Conservation (phyloP, 2,113 vertebrate genomes). For the Pseudonaja textilis region DNA sequence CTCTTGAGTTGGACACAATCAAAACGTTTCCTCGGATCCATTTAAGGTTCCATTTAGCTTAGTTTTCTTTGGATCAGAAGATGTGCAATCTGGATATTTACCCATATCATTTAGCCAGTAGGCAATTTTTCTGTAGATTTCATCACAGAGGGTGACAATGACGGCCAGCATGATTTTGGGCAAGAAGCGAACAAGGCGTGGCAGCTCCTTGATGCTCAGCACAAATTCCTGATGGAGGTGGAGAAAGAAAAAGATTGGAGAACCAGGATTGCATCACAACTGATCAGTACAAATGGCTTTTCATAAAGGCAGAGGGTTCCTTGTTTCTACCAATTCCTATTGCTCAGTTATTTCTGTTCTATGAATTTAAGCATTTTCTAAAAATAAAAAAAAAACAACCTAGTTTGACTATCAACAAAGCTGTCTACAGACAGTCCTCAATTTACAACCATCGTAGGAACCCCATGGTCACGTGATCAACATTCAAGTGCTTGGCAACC, state of each 20-base stretch:
- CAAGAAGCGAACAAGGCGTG: constrained; percentile 86
- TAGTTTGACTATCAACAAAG: background rate
- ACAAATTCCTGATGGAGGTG: constrained; percentile 80
- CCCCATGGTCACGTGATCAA: background rate
- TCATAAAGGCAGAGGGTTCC: background rate
- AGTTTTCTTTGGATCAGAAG: background rate
- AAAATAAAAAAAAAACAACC: background rate
- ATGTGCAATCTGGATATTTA: constrained; percentile 47
- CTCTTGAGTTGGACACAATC: background rate
- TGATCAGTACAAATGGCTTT: background rate
- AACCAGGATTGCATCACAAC: background rate
- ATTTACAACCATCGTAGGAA: background rate
- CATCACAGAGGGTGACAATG: constrained; percentile 90
- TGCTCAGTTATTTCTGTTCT: background rate
- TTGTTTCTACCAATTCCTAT: background rate
- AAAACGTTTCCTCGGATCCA: background rate
- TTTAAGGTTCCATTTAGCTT: background rate
- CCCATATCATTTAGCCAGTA: constrained; percentile 98
- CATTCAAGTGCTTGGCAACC: background rate
- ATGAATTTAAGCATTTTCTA: background rate
- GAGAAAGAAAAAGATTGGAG: too few species aligned
- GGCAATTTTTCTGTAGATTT: constrained; percentile 94
- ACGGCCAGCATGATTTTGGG: constrained; percentile 92
- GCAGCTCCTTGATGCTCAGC: constrained; percentile 89
- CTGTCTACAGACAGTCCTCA: background rate